phyloP scores from a whole-genome alignment of 2,888 invertebrate species.

The Nebria brevicollis region DNA sequence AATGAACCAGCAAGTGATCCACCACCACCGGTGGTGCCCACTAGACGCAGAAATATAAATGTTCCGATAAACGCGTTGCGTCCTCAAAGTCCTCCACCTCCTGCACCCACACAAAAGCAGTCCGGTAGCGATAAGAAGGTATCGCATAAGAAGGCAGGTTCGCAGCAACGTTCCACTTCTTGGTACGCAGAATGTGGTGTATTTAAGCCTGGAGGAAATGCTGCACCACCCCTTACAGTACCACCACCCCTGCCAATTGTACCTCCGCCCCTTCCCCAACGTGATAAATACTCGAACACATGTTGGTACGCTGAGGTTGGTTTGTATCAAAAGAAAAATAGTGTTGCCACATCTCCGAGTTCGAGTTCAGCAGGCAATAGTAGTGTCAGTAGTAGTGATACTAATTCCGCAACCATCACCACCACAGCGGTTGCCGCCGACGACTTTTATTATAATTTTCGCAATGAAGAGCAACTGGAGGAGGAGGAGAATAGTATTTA shows the following conservation, averaged over 20 bases:
- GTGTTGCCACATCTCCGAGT: slow-evolving; percentile 63
- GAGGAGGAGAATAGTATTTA: slow-evolving; percentile 59
- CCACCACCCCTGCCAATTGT: slow-evolving; percentile 12
- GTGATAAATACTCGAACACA: slow-evolving; percentile 49
- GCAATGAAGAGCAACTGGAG: not conserved
- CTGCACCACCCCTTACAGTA: not conserved
- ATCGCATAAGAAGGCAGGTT: slow-evolving; percentile 64
- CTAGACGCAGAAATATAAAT: not conserved
- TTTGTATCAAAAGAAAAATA: slow-evolving; percentile 68
- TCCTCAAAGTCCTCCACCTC: slow-evolving; percentile 61
- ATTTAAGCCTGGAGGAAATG: slow-evolving; percentile 59
- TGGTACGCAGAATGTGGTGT: slow-evolving; percentile 78
- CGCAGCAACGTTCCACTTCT: slow-evolving; percentile 65
- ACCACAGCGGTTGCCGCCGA: not conserved
- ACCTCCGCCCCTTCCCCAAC: slow-evolving; percentile 45
- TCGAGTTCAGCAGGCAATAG: slow-evolving; percentile 60
- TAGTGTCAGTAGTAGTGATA: slow-evolving; percentile 54
- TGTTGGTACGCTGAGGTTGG: slow-evolving; percentile 76
- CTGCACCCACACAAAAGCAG: slow-evolving; percentile 53
- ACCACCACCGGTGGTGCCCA: slow-evolving; percentile 46
- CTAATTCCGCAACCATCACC: not conserved
- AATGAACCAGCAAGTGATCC: not conserved
- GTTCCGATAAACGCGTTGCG: slow-evolving; percentile 40
- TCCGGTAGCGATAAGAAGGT: not conserved
- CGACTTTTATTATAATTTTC: not conserved